These are phyloP conservation scores for Lasioglossum albipes DNA, from an alignment of 1,140 invertebrate genomes.

Conservation along the genomic window DNA sequence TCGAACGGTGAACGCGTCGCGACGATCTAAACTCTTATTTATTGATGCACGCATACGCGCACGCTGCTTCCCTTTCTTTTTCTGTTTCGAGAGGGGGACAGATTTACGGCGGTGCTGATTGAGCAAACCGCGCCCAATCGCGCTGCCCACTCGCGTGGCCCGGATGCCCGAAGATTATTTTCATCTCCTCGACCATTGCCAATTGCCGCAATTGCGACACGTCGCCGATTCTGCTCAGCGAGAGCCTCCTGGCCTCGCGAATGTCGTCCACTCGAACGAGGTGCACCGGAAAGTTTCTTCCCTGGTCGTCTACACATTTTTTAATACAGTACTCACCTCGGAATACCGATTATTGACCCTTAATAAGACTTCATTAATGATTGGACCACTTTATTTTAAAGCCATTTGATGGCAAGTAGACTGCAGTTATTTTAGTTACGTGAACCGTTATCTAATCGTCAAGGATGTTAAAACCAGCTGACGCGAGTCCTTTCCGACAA, in stretches of 20 bases:
- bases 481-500: not conserved
- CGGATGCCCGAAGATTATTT: not conserved
- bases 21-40: not conserved
- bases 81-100: not conserved
- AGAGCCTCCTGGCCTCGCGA: no score
- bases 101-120: slow-evolving; percentile 26
- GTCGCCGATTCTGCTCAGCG: not conserved
- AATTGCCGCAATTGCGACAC: slow-evolving; percentile 12
- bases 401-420: no score
- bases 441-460: not conserved
- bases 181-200: not conserved
- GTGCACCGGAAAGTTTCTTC: no score
- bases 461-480: no score
- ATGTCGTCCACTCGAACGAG: no score
- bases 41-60: not conserved
- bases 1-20: not conserved
- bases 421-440: not conserved
- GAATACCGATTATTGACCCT: no score
- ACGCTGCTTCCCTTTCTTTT: not conserved
- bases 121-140: slow-evolving; percentile 42
- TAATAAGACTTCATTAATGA: no score
- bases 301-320: no score
- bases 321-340: no score
- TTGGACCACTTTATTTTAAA: no score
- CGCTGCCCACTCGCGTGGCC: slow-evolving; percentile 8